phyloP scores from a whole-genome alignment of 64 coral and sea anemone species.

The Pocillopora verrucosa region DNA sequence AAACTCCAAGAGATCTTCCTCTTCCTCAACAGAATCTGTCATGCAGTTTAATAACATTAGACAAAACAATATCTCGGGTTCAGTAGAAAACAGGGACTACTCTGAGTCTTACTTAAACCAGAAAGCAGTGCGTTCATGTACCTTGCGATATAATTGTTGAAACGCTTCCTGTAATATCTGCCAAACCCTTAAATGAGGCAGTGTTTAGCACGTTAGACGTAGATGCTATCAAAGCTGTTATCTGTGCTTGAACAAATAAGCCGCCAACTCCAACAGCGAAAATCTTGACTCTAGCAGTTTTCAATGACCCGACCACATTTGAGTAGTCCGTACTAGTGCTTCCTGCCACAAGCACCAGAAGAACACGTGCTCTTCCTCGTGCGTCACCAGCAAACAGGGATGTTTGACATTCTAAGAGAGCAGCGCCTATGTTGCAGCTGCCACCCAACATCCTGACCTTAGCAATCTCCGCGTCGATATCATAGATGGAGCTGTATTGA shows the following conservation, averaged over 20 bases:
- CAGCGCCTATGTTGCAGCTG: constrained; percentile 4
- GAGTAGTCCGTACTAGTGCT: constrained; percentile 15
- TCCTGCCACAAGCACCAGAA: constrained; percentile 25
- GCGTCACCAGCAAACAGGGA: neutral
- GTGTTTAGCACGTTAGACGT: neutral
- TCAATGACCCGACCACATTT: neutral
- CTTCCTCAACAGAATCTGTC: no score
- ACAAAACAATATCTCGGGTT: no score
- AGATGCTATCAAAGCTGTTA: neutral
- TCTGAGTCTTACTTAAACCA: no score
- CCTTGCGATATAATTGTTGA: neutral
- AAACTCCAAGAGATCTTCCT: no score
- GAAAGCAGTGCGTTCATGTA: neutral
- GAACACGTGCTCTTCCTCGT: neutral
- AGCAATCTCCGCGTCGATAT: constrained; percentile 15
- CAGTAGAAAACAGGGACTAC: no score
- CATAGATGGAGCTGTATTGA: neutral
- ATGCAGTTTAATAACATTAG: no score
- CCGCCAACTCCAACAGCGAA: constrained; percentile 16
- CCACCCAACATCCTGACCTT: neutral
- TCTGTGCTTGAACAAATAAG: neutral
- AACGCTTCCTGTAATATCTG: constrained; percentile 12
- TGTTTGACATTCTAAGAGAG: neutral
- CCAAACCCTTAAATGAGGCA: neutral
- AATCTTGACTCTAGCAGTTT: neutral